Evolutionary conservation across 2,797 vertebrate genomes (phyloP).

Genomic region (Scomberomorus guttatus): DNA sequence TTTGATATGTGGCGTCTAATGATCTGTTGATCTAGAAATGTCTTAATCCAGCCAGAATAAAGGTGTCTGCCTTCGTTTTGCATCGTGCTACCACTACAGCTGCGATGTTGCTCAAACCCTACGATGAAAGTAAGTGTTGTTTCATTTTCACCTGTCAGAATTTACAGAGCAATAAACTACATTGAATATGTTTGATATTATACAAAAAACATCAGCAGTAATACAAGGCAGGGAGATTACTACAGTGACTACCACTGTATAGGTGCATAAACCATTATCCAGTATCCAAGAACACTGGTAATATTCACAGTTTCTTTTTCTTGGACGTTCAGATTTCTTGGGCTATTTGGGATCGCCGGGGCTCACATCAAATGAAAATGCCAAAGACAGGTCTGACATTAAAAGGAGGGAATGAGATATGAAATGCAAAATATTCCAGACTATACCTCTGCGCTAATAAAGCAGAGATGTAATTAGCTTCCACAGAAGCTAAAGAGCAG

Average conservation of each 20-base stretch:
- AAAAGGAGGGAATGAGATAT: conserved; percentile 78
- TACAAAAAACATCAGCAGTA: conserved; percentile 1
- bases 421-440: conserved; percentile 77
- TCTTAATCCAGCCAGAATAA: too few relatives aligned
- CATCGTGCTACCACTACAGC: background rate
- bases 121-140: background rate
- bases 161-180: background rate
- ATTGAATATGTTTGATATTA: background rate
- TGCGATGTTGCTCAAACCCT: background rate
- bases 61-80: background rate
- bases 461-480: conserved; percentile 81
- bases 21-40: background rate
- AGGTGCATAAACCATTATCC: conserved; percentile 14
- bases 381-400: conserved; percentile 78
- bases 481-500: conserved; percentile 71
- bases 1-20: too few relatives aligned
- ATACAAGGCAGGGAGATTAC: background rate
- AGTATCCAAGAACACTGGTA: conserved; percentile 15
- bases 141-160: conserved; percentile 2
- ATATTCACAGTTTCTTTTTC: conserved; percentile 35
- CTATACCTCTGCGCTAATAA: conserved; percentile 76
- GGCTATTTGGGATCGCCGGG: conserved; percentile 39
- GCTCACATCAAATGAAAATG: conserved; percentile 70
- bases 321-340: conserved; percentile 48
- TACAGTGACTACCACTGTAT: background rate